Base-by-base conservation (phyloP, 2,113 vertebrate genomes). In the Quiscalus mexicanus region DNA sequence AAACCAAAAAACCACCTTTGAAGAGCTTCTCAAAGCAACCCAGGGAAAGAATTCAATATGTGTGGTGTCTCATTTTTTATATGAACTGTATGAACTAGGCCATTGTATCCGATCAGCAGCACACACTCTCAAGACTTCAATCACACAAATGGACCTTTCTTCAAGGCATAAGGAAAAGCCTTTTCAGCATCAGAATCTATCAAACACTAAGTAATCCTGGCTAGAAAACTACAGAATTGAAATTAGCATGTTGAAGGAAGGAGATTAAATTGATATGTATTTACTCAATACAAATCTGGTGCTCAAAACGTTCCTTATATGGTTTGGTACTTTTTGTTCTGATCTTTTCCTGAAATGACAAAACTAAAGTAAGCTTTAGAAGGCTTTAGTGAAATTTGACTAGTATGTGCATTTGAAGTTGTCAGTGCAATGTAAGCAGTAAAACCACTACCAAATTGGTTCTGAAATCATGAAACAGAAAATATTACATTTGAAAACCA, bases 81-180 rank as follows among this genome's bases (percentile, higher is more conserved):
- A 6, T 28, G 25, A 44, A n/a, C 2, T 64, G 73, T n/a, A 68
- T 73, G 33, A 59, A 17, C 10, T 21, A 21, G 14, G 27, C 18
- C 28, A 56, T 8, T 0, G 0, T 45, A 21, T 45, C 45, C 21
- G 5, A 16, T 69, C 16, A 55, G 23, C 47, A 53, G 2, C 14
- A 18, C 19, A 45, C 4, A 9, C 4, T 59, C 7, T 69, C 11
- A 56, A 39, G 33, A 31, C 8, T 60, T 56, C 55, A 93, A 42
- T 19, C 5, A 68, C 8, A 3, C 22, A 70, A 74, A 60, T 2
- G 37, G 4, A 2, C 18, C 19, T 68, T 77, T 73, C 53, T 77
- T 69, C 35, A 88, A 69, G 37, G 24, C 11, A 37, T 2, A 3
- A 44, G 23, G 30, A 42, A 10, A 70, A 83, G 31, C 20, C 2